These are phyloP conservation scores for Chironomus tentans DNA, from an alignment of 2,888 invertebrate species.

Conservation along the genomic window DNA sequence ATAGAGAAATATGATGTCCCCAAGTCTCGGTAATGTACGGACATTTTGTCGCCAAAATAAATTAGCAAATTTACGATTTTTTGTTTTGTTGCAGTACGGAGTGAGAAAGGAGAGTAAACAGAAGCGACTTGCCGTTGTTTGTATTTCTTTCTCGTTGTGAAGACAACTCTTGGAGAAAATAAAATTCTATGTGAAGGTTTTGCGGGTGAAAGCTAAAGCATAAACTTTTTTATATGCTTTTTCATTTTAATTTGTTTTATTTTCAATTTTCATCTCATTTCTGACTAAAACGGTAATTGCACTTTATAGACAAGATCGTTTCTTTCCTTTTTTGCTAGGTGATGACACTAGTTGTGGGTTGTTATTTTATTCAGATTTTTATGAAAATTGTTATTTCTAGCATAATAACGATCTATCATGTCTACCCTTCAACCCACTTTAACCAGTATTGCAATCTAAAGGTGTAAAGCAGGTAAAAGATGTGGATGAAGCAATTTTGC, in stretches of 20 bases:
- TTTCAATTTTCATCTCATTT: conserved; percentile 6
- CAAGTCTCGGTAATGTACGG: not conserved
- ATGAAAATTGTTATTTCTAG: no score
- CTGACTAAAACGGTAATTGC: conserved; percentile 3
- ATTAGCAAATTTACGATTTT: conserved; percentile 21
- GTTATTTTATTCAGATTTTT: no score
- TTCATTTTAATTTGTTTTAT: conserved; percentile 1
- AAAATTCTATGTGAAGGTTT: not conserved
- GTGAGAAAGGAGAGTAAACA: not conserved
- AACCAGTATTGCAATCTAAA: no score
- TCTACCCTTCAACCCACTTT: no score
- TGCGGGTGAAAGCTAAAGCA: not conserved
- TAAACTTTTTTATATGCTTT: not conserved
- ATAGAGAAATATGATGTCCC: conserved; percentile 6
- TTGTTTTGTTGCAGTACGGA: not conserved
- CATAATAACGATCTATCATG: no score
- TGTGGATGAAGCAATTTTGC: no score
- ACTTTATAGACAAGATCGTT: not conserved
- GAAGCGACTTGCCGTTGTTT: not conserved
- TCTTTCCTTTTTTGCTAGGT: not conserved
- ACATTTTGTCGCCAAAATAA: conserved; percentile 22
- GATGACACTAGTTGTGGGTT: no score
- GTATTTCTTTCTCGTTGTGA: not conserved
- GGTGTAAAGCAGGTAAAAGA: no score
- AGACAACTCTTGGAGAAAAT: not conserved